Base-by-base conservation (phyloP, 2,888 invertebrate genomes). In the Chrysotoxum bicinctum region DNA sequence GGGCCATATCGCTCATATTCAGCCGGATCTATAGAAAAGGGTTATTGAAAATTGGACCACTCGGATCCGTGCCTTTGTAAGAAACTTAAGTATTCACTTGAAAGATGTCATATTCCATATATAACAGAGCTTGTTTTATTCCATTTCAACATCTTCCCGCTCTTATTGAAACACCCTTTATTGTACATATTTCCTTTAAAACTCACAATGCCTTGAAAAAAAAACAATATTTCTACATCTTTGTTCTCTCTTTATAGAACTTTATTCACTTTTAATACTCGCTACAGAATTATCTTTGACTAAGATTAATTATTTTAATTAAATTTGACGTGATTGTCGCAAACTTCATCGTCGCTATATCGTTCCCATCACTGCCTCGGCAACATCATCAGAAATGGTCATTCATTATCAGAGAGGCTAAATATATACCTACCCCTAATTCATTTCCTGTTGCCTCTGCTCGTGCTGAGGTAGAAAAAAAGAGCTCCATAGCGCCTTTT, bases 251-350 rank as follows among this genome's bases (percentile, higher is more conserved):
- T 23, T 23, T 40, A n/a, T n/a, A 23, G 1, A 26, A 5, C 8
- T n/a, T 72, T 64, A 58, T 40, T 70, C 14, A 50, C 40, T 43
- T 75, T 75, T 69, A 50, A 50, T 56, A 32, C 40, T 12, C 21
- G n/a, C n/a, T n/a, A n/a, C n/a, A 26, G 52, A 70, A 66, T 72
- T 21, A 23, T 35, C 52, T 40, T 62, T 80, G 84, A 85, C 68
- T 68, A 76, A 85, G 84, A 85, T 85, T 80, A 85, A 85, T 85
- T 85, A 80, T 68, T 85, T 85, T 85, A 85, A 85, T 85, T 80
- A 85, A 85, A 80, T 80, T 68, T 54, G 72, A 80, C 76, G 68
- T 75, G 84, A 70, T 64, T 75, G 80, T 75, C 70, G 79, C 79
- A 56, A 70, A 70, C 40, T 50, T 43, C 43, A 60, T 77, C 26